phyloP scores from a whole-genome alignment of 2,797 vertebrate genomes.

The Hippopotamyrus pictus region DNA sequence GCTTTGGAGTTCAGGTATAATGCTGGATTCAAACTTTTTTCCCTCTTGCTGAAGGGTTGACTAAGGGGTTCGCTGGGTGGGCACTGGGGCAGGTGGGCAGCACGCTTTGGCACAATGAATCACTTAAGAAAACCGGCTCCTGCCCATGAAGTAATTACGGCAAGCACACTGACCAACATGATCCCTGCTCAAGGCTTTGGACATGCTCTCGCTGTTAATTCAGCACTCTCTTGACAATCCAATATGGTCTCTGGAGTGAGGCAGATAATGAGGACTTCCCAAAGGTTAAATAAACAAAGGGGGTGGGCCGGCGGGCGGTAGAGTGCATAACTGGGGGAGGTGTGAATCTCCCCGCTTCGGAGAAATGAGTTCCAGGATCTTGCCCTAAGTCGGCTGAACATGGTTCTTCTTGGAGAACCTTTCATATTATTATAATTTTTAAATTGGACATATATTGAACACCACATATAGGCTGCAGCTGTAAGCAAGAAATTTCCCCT shows the following conservation, averaged over 20 bases:
- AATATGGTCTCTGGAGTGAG: constrained; percentile 48
- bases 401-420: background rate
- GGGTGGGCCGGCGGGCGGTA: background rate
- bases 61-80: background rate
- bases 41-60: constrained; percentile 15
- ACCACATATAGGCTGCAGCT: background rate
- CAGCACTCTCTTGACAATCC: constrained; percentile 61
- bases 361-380: background rate
- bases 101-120: constrained; percentile 49
- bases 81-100: constrained; percentile 25
- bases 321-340: constrained; percentile 13
- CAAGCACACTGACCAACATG: constrained; percentile 58
- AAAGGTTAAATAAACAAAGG: constrained; percentile 68
- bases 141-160: constrained; percentile 67
- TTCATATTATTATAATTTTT: background rate
- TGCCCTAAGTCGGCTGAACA: background rate
- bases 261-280: constrained; percentile 65
- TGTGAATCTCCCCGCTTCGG: background rate
- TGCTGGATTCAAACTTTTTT: constrained; percentile 21
- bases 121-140: constrained; percentile 60
- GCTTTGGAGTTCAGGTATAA: constrained; percentile 23
- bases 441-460: background rate
- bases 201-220: constrained; percentile 65
- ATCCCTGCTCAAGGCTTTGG: constrained; percentile 63
- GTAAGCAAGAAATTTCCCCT: background rate